Percentiles rank a stretch among this genome's conserved stretches.
Evolutionary conservation across 2,888 invertebrate genomes (phyloP).

Genomic region (Petrolisthes cinctipes): DNA sequence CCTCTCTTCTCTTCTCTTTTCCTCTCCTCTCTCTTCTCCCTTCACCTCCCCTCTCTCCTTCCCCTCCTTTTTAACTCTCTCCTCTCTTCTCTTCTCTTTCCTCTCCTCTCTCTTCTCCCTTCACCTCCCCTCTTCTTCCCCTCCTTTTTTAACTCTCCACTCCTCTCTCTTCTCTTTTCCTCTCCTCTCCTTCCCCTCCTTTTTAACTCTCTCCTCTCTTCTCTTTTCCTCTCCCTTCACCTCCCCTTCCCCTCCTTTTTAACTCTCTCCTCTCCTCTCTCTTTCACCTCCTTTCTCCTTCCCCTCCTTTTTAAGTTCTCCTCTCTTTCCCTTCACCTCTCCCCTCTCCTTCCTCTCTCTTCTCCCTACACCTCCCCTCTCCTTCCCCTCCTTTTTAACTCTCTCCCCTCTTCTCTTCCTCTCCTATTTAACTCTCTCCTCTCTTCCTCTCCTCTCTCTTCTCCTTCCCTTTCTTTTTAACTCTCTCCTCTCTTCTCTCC

Average conservation of each 20-base stretch:
- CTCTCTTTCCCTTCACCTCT: conserved; percentile 17
- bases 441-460: not conserved
- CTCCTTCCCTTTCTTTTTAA: not conserved
- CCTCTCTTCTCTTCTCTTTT: conserved; percentile 6
- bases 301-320: not conserved
- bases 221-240: too few relatives aligned
- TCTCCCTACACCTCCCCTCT: conserved; percentile 7
- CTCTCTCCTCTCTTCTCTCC: not conserved
- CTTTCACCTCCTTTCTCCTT: not conserved
- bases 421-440: not conserved
- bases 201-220: too few relatives aligned
- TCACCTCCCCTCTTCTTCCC: not conserved
- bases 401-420: not conserved
- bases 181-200: too few relatives aligned
- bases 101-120: not conserved
- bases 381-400: conserved; percentile 15
- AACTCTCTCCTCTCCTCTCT: too few relatives aligned
- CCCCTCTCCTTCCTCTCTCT: conserved; percentile 21
- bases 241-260: too few relatives aligned
- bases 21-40: not conserved
- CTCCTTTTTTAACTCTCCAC: not conserved
- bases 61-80: not conserved
- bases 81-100: too few relatives aligned
- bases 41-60: too few relatives aligned
- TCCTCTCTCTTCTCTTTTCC: conserved; percentile 10